Evolutionary conservation across 2,113 vertebrate genomes (phyloP).

Genomic region (Brachionichthys hirsutus): DNA sequence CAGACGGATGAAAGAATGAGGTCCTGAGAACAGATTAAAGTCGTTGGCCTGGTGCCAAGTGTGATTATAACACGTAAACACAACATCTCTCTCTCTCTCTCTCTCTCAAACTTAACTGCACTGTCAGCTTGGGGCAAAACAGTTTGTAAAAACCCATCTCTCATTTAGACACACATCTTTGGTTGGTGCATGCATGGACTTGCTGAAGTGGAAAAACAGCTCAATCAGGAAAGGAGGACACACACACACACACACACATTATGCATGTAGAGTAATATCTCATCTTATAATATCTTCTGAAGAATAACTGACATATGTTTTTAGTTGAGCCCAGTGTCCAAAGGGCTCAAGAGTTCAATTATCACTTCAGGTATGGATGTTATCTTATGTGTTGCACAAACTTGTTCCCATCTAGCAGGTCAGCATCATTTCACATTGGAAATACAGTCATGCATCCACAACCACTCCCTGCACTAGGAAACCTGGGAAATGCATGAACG

Average conservation of each 20-base stretch:
- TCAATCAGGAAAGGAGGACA: slow-evolving; percentile 15
- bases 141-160: slow-evolving; percentile 46
- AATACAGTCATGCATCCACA: too few relatives aligned
- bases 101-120: background rate
- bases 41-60: slow-evolving; percentile 26
- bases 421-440: slow-evolving; percentile 18
- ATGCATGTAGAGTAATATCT: background rate
- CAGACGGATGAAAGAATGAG: slow-evolving; percentile 1
- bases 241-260: background rate
- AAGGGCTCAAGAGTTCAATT: background rate
- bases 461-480: slow-evolving; percentile 6
- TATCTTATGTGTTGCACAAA: too few relatives aligned
- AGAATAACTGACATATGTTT: background rate
- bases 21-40: slow-evolving; percentile 22
- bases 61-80: slow-evolving; percentile 21
- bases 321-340: background rate
- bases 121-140: slow-evolving; percentile 54
- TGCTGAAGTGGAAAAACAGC: slow-evolving; percentile 46
- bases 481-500: slow-evolving; percentile 14
- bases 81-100: background rate
- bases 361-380: too few relatives aligned
- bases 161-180: slow-evolving; percentile 40
- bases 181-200: slow-evolving; percentile 42
- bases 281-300: too few relatives aligned
- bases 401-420: slow-evolving; percentile 46